Evolutionary conservation across 2,797 vertebrate genomes (phyloP).

Genomic region (Enteromius thamalakanensis): DNA sequence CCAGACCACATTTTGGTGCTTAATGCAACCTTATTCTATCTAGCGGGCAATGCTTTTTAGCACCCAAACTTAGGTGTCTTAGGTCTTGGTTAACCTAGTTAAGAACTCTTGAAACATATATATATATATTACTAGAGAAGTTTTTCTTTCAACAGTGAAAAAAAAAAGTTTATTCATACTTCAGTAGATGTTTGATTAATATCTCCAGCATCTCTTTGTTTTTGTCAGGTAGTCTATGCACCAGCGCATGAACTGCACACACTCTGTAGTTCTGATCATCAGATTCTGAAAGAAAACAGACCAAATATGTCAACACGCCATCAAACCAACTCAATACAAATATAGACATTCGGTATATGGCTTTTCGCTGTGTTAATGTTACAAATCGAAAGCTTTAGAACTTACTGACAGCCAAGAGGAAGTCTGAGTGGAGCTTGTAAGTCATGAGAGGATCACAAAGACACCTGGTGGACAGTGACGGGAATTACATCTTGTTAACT

Average conservation of each 20-base stretch:
- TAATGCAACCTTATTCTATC: too few species aligned
- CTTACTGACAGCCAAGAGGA: conserved; percentile 97
- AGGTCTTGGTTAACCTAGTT: background rate
- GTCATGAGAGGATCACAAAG: conserved; percentile 97
- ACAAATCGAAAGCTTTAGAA: conserved; percentile 50
- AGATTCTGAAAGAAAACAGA: conserved; percentile 82
- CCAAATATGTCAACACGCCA: conserved; percentile 4
- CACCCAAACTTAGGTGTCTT: too few species aligned
- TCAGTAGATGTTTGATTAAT: conserved; percentile 92
- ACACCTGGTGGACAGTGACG: too few species aligned
- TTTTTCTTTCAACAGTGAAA: too few species aligned
- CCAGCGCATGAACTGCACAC: conserved; percentile 91
- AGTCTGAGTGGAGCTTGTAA: conserved; percentile 96
- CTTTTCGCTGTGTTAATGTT: background rate
- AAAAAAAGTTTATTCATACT: too few species aligned
- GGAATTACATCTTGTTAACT: too few species aligned
- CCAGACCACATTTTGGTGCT: too few species aligned
- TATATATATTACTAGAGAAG: too few species aligned
- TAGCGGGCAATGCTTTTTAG: too few species aligned
- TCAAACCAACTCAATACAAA: conserved; percentile 14
- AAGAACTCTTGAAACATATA: conserved; percentile 77
- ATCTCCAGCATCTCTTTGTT: conserved; percentile 95
- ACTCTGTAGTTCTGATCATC: conserved; percentile 95
- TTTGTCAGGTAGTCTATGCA: conserved; percentile 93
- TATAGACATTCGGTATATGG: too few species aligned